Evolutionary conservation across 2,888 invertebrate species (phyloP), one percentile per base, ranked within the genome.

Genomic region (Meteorus cinctellus): DNA sequence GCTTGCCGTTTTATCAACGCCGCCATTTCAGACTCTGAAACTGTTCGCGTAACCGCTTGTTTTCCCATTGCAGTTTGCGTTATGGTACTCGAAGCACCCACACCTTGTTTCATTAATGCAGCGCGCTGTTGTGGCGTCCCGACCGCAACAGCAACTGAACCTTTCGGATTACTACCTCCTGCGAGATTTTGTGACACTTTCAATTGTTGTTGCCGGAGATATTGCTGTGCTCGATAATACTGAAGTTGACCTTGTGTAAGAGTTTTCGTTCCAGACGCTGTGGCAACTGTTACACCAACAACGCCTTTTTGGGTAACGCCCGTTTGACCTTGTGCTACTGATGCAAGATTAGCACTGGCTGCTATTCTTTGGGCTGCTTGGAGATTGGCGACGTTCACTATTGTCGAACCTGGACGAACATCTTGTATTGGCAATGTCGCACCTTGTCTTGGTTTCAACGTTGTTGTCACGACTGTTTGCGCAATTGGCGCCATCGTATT

Each of bases 221-320:
- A 65, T 31, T 74, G 92, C 86, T 93, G 93, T 84, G 94, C 94
- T n/a, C 93, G 91, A 81, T 93, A 93, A 83, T 93, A 91, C 83
- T 94, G 92, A 73, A 93, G 82, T 80, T 93, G 93, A 0, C 92
- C 91, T 3, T 90, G 90, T 29, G 91, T 91, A 29, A 92, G 86
- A 5, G 91, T 90, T 84, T 92, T 92, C 60, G 90, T 90, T 74
- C 92, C 90, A 51, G 86, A 79, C 0, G 86, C 82, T 0, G 92
- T 90, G 5, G 91, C 90, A 77, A 91, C 89, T 51, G 91, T 91
- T 0, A 91, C 91, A 2, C 92, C 90, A 4, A 90, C 88, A 16
- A 89, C 80, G 3, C 88, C 86, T 65, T 90, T 90, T 72, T 90
- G 90, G 0, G 80, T 81, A 4, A 84, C 80, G 1, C 82, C 81